Evolutionary conservation across 30 jellyfish, hydroid and myxozoan genomes (phyloP).

Genomic region (Clytia hemisphaerica): DNA sequence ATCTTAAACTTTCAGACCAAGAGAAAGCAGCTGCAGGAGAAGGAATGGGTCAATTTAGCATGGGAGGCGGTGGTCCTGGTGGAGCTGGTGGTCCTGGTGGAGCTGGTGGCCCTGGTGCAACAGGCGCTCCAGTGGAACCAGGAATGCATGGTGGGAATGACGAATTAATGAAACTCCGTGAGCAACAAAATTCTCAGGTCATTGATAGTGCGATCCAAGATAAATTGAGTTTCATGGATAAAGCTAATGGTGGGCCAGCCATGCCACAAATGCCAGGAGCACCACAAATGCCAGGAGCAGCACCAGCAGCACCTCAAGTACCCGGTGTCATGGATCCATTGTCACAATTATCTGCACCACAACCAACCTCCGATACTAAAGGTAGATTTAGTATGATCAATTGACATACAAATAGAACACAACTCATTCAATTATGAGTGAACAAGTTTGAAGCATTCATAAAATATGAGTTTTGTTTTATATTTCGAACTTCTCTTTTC

Average conservation of each 20-base stretch:
- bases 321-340: too few relatives aligned
- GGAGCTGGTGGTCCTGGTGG: too few relatives aligned
- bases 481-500: too few relatives aligned
- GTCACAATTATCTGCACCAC: too few relatives aligned
- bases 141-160: slow-evolving; percentile 1
- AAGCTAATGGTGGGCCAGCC: slow-evolving; percentile 15
- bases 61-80: too few relatives aligned
- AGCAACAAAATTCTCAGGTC: slow-evolving; percentile 12
- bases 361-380: too few relatives aligned
- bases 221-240: slow-evolving; percentile 9
- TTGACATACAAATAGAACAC: too few relatives aligned
- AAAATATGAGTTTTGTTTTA: too few relatives aligned
- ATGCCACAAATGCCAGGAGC: neutral
- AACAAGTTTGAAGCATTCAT: too few relatives aligned
- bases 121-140: neutral
- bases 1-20: neutral
- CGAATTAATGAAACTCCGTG: neutral
- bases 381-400: too few relatives aligned
- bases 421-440: too few relatives aligned
- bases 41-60: neutral
- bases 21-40: neutral
- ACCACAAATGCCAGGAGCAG: slow-evolving; percentile 6
- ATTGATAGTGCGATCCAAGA: slow-evolving; percentile 3
- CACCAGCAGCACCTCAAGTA: too few relatives aligned
- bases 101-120: neutral